These are phyloP conservation scores for Ostrea denselamellosa DNA, from an alignment of 1,140 invertebrate genomes.

Conservation along the genomic window DNA sequence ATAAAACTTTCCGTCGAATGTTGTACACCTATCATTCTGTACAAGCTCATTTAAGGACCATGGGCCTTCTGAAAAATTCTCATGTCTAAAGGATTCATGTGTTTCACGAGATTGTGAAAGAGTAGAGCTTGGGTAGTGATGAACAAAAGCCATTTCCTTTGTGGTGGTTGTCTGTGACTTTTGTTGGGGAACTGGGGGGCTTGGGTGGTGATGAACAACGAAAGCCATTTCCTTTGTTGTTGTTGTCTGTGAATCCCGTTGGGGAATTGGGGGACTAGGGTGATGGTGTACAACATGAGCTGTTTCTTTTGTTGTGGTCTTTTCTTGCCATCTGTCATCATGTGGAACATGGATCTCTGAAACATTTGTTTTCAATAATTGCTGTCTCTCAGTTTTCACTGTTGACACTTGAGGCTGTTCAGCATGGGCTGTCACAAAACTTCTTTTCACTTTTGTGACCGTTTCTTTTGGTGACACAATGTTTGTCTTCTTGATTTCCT, in stretches of 20 bases:
- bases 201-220: slow-evolving; percentile 2
- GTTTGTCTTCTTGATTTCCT: slow-evolving; percentile 47
- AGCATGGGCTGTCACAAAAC: slow-evolving; percentile 1
- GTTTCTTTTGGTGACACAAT: slow-evolving; percentile 22
- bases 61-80: slow-evolving; percentile 32
- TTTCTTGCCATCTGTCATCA: background rate
- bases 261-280: background rate
- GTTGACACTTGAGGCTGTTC: slow-evolving; percentile 10
- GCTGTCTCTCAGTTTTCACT: slow-evolving; percentile 9
- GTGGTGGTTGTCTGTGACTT: background rate
- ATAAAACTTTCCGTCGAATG: slow-evolving; percentile 81
- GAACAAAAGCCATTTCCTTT: background rate
- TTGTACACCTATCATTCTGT: slow-evolving; percentile 56
- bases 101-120: background rate
- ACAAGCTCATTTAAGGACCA: slow-evolving; percentile 64
- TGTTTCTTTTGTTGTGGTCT: background rate
- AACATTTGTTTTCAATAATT: background rate
- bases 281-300: background rate
- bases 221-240: background rate
- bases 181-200: background rate
- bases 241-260: background rate
- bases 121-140: slow-evolving; percentile 8
- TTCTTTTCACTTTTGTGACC: background rate
- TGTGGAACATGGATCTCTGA: background rate
- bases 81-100: background rate